Conservation (phyloP, 1,140 invertebrate species). For the Lysiphlebus fabarum region DNA sequence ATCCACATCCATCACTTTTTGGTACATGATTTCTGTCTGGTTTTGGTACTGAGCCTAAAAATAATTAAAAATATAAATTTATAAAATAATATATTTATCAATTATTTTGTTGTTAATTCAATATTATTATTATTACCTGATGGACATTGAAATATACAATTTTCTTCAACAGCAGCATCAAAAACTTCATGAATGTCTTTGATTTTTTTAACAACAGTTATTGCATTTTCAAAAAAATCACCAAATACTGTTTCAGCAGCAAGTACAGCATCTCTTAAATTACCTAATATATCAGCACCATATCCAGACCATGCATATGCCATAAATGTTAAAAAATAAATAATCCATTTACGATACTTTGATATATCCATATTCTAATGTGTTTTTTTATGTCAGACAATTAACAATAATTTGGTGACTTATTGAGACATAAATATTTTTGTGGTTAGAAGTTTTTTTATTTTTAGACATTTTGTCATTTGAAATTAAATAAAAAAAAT, state of each 20-base stretch:
- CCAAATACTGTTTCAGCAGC: slow-evolving; percentile 73
- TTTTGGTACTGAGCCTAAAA: slow-evolving; percentile 63
- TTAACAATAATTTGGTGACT: slow-evolving; percentile 3
- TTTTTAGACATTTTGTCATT: too few species aligned
- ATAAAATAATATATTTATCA: background rate
- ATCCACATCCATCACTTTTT: slow-evolving; percentile 78
- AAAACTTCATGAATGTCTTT: slow-evolving; percentile 76
- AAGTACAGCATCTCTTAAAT: slow-evolving; percentile 74
- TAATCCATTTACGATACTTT: slow-evolving; percentile 67
- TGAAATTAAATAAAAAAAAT: too few species aligned
- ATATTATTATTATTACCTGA: slow-evolving; percentile 55
- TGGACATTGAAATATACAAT: slow-evolving; percentile 74
- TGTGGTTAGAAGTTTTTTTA: too few species aligned
- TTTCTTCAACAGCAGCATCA: slow-evolving; percentile 78
- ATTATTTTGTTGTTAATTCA: slow-evolving; percentile 23
- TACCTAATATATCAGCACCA: slow-evolving; percentile 68
- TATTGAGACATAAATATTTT: too few species aligned
- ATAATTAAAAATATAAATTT: background rate
- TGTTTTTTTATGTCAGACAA: slow-evolving; percentile 7
- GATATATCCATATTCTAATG: slow-evolving; percentile 40
- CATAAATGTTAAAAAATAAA: slow-evolving; percentile 72
- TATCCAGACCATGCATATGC: slow-evolving; percentile 77
- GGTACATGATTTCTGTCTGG: slow-evolving; percentile 72
- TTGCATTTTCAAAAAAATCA: slow-evolving; percentile 70
- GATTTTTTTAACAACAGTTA: slow-evolving; percentile 73